Percentiles rank a stretch among this genome's conserved stretches.
These are phyloP conservation scores for Montifringilla adamsi DNA, from an alignment of 2,113 vertebrate species.

Conservation along the genomic window DNA sequence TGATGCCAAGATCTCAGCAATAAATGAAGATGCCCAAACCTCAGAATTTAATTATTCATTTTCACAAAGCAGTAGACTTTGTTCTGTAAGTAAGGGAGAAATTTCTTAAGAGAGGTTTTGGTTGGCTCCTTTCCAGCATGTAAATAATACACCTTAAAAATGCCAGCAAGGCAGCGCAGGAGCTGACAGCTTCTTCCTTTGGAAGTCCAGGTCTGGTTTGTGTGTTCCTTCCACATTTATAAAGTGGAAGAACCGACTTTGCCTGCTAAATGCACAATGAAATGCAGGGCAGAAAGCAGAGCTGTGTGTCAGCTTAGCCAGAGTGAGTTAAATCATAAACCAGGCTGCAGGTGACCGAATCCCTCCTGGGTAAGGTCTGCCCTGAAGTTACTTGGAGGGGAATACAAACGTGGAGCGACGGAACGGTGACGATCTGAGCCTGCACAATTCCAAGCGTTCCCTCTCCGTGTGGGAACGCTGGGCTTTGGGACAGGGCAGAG, in stretches of 20 bases:
- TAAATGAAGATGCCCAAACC: slow-evolving; percentile 12
- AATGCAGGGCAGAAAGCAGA: not conserved
- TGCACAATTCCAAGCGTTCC: accelerated
- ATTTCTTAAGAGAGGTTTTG: not conserved
- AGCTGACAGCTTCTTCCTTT: not conserved
- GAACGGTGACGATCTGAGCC: not conserved
- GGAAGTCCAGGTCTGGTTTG: not conserved
- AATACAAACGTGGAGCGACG: not conserved
- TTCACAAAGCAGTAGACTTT: not conserved
- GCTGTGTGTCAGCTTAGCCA: not conserved
- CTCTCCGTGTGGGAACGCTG: accelerated
- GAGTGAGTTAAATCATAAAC: not conserved
- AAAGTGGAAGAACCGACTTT: not conserved
- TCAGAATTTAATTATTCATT: slow-evolving; percentile 30
- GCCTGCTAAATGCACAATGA: not conserved
- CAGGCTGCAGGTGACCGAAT: not conserved
- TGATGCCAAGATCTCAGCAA: not conserved
- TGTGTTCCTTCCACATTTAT: not conserved
- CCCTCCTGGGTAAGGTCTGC: not conserved
- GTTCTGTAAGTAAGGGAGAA: not conserved
- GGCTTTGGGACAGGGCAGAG: accelerated
- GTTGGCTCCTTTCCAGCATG: not conserved
- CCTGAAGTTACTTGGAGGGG: not conserved
- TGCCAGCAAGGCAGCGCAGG: not conserved
- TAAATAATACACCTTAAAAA: slow-evolving; percentile 8